Evolutionary conservation across 2,888 invertebrate genomes (phyloP).

Genomic region (Gastrophysa polygoni): DNA sequence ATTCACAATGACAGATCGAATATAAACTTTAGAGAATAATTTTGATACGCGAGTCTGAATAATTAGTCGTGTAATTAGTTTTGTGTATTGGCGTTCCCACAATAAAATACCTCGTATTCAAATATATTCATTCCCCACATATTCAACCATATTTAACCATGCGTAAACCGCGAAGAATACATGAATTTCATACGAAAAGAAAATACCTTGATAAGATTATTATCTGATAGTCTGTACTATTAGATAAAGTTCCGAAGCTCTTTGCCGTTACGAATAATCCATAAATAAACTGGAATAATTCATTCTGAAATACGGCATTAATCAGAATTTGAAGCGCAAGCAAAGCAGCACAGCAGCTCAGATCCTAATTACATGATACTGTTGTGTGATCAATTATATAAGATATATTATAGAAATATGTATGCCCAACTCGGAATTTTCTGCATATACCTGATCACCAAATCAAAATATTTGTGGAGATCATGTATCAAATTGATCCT

Average conservation of each 20-base stretch:
- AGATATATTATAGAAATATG: no score
- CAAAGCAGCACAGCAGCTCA: slow-evolving; percentile 31
- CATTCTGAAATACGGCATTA: slow-evolving; percentile 37
- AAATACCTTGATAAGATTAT: neutral
- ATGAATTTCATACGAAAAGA: neutral
- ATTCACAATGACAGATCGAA: no score
- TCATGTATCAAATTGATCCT: no score
- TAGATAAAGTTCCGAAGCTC: no score
- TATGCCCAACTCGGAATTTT: no score
- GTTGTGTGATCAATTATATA: slow-evolving; percentile 31
- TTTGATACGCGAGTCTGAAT: no score
- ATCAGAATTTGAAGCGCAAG: slow-evolving; percentile 40
- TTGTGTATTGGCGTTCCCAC: neutral
- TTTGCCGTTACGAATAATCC: slow-evolving; percentile 27
- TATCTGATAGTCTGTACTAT: neutral
- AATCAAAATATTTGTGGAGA: no score
- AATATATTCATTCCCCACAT: neutral
- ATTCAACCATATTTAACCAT: neutral
- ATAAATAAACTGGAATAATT: slow-evolving; percentile 35
- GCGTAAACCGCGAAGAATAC: neutral
- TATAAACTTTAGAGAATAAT: no score
- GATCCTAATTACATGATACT: slow-evolving; percentile 35
- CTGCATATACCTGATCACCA: no score
- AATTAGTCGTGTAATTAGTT: no score
- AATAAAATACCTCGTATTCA: neutral